Evolutionary conservation across 2,888 invertebrate species (phyloP), one percentile per base, ranked within the genome.

Genomic region (Leptarthrus brevirostris): DNA sequence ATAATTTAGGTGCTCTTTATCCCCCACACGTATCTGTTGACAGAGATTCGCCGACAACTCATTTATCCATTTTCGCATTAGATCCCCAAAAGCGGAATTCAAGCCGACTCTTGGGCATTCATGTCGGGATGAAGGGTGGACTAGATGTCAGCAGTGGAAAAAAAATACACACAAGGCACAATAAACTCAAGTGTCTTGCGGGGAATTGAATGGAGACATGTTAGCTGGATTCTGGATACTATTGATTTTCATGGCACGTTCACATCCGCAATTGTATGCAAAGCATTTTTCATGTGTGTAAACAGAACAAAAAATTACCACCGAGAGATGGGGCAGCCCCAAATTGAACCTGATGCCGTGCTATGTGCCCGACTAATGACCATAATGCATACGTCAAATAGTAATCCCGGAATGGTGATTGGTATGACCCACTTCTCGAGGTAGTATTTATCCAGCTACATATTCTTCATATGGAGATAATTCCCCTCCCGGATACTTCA

Each of bases 31-130:
- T 74, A 70, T 69, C 70, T 74, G 73, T 73, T 74, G 70, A 74
- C 66, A 66, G 54, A 66, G 56, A 70, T 58, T 49, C 53, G 72
- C 61, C 74, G 66, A 72, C 74, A 72, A 74, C 74, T 74, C 74
- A 74, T 74, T 74, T 74, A 74, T 74, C 74, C 74, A 74, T 72
- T 74, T 74, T 74, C 72, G 54, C 72, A 74, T 74, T 74, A 74
- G 72, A 74, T 74, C 74, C 74, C 49, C 18, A 24, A 47, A 40
- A 14, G 47, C 40, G 64, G 24, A 20, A 22, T 66, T 26, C 64
- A 44, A 47, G 22, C 44, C 64, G 47, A 24, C 12, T 40, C n/a
- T 12, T n/a, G 8, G n/a, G 10, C n/a, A 40, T 40, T 3, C 8
- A 8, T 12, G 12, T 14, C 47, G 14, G 64, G 22, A 10, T 36